Evolutionary conservation across 2,797 vertebrate species (phyloP), one percentile per base, ranked within the genome.

Genomic region (Scarus forsteni): DNA sequence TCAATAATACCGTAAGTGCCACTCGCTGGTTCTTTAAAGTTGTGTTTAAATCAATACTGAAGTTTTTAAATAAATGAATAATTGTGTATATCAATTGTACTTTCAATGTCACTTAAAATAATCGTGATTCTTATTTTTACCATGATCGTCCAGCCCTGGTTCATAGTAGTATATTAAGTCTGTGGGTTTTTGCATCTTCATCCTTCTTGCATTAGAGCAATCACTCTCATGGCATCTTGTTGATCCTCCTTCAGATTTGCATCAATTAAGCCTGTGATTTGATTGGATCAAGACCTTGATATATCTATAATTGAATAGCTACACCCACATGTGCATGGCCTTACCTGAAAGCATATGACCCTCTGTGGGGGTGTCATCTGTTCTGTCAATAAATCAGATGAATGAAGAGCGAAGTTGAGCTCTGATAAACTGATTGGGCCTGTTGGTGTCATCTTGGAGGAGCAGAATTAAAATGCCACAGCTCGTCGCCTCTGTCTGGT

Each of bases 341-440:
- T 83, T 84, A 83, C 89, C 84, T 70, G 58, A 70, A 59, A 66
- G 56, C 39, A 10, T 27, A 54, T 52, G 72, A 66, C 48, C 66
- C 54, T 84, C 52, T 73, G 62, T 36, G 51, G 55, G 79, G 75
- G 66, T 75, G 71, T 71, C 65, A 72, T 86, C 82, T 80, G 83
- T 81, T 81, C 27, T 56, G 73, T 83, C 82, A 69, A 61, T 84
- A 75, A 73, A 83, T 85, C 79, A 87, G 78, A 75, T 38, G 78
- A 70, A 79, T 69, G 77, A 70, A 62, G 53, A 51, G 40, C n/a
- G 83, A 88, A 76, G 76, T 61, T 57, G 66, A 40, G 82, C 75
- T 62, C 59, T 72, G 84, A 86, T 88, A 86, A 88, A 79, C 69
- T 73, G 83, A 88, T 86, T 83, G 87, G 78, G 74, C 56, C 49